Evolutionary conservation across 1,140 invertebrate genomes (phyloP).

Genomic region (Pogonus chalceus): DNA sequence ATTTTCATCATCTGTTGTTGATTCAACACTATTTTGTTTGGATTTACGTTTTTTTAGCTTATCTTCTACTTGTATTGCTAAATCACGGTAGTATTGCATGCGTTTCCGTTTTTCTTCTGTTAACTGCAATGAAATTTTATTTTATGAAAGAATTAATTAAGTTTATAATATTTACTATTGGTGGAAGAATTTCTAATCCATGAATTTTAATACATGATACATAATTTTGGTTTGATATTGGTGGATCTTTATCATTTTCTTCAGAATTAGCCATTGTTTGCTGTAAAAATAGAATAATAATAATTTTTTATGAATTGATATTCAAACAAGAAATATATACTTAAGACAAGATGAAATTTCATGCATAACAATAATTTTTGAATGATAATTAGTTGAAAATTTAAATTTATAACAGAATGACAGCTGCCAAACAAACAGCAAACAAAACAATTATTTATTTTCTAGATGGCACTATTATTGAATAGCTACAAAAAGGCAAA

Average conservation of each 20-base stretch:
- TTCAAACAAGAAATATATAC: background rate
- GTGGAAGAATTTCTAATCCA: constrained; percentile 49
- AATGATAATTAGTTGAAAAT: background rate
- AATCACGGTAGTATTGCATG: background rate
- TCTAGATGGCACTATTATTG: too few species aligned
- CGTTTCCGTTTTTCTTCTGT: background rate
- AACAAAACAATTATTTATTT: too few species aligned
- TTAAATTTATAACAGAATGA: background rate
- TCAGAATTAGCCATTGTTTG: background rate
- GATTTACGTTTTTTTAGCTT: background rate
- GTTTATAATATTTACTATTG: constrained; percentile 39
- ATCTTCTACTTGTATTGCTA: background rate
- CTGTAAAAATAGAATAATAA: background rate
- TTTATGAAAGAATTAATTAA: background rate
- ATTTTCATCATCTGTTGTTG: background rate
- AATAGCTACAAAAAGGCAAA: too few species aligned
- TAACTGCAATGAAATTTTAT: background rate
- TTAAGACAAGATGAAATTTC: background rate
- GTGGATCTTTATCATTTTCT: background rate
- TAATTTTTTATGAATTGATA: background rate
- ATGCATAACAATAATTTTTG: background rate
- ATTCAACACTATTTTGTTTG: background rate
- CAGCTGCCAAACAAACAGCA: background rate
- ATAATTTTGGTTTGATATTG: constrained; percentile 23
- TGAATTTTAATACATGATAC: constrained; percentile 49